phyloP scores from a whole-genome alignment of 2,888 invertebrate species.

The Sinhomidia bicolor region DNA sequence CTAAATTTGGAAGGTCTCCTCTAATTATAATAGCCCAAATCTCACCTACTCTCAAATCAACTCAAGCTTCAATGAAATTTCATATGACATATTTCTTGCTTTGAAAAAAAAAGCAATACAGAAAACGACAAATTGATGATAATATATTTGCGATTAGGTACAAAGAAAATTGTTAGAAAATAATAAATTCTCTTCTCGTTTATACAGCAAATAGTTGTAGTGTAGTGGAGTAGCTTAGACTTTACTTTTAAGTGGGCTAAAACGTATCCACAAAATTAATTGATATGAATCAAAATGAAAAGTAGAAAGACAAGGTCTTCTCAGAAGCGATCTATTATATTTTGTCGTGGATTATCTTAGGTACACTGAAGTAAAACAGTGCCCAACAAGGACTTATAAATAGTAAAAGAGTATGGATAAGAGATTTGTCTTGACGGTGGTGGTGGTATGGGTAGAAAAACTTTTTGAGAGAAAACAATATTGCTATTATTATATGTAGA shows the following conservation, averaged over 20 bases:
- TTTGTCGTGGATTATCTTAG: not conserved
- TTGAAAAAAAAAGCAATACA: not conserved
- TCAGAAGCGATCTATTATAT: not conserved
- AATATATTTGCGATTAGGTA: not conserved
- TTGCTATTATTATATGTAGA: too few species aligned
- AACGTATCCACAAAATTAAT: not conserved
- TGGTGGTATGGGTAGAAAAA: not conserved
- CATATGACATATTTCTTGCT: not conserved
- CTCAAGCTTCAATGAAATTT: not conserved
- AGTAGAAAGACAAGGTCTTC: not conserved
- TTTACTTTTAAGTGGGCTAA: not conserved
- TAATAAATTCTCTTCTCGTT: too few species aligned
- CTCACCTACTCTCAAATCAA: not conserved
- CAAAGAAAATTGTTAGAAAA: too few species aligned
- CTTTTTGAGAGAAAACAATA: too few species aligned
- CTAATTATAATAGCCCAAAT: not conserved
- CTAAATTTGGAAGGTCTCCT: not conserved
- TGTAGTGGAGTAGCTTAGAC: not conserved
- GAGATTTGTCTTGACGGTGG: not conserved
- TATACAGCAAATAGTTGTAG: too few species aligned
- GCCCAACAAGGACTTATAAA: not conserved
- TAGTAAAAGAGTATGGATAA: not conserved
- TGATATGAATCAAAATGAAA: not conserved
- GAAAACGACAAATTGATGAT: not conserved
- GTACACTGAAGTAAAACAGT: not conserved